A percentile compares a stretch with the other conserved stretches of the same genome.
These are phyloP conservation scores for Andrena praecox DNA, from an alignment of 2,888 invertebrate genomes.

Conservation along the genomic window DNA sequence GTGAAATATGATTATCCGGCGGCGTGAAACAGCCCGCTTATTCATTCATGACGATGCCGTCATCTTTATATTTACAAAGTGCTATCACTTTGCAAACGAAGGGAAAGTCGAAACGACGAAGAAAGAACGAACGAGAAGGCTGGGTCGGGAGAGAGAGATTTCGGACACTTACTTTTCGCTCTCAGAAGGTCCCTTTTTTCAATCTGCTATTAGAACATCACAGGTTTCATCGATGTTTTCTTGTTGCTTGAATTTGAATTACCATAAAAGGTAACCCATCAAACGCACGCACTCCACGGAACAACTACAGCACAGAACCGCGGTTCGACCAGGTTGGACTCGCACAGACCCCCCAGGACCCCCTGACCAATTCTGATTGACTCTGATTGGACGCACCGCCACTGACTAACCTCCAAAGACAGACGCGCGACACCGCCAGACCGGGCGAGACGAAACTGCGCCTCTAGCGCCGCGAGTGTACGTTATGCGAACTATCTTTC, in stretches of 20 bases:
- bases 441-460: no score
- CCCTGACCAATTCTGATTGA: conserved; percentile 18
- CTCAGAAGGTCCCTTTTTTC: conserved; percentile 29
- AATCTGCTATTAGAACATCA: conserved; percentile 73
- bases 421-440: conserved; percentile 5
- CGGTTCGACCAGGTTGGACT: conserved; percentile 22
- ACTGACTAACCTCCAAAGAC: not conserved
- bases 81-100: conserved; percentile 45
- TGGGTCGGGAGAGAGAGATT: not conserved
- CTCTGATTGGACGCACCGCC: conserved; percentile 26
- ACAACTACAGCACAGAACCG: conserved; percentile 42
- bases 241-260: conserved; percentile 78
- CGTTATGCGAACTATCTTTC: not conserved
- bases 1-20: conserved; percentile 17
- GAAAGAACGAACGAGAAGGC: not conserved
- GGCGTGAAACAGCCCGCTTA: conserved; percentile 47
- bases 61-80: conserved; percentile 80
- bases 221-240: conserved; percentile 69
- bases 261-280: conserved; percentile 84
- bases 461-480: not conserved
- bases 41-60: conserved; percentile 75
- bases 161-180: conserved; percentile 62
- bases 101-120: conserved; percentile 4
- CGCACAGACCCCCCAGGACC: conserved; percentile 9
- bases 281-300: conserved; percentile 60